phyloP scores from a whole-genome alignment of 2,113 vertebrate species.

The Circaetus cinerascens region DNA sequence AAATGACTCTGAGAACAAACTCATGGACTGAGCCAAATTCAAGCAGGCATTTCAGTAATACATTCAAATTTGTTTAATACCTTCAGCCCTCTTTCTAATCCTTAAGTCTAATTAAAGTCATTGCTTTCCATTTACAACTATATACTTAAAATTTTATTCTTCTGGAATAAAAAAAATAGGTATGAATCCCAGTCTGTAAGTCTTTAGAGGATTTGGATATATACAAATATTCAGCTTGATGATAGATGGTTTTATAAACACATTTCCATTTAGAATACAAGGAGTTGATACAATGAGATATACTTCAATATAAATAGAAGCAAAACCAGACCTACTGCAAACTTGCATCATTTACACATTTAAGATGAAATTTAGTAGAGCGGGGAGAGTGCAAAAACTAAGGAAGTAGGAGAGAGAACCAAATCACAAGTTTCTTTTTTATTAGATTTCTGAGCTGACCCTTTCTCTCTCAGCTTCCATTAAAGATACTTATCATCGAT shows the following conservation, averaged over 20 bases:
- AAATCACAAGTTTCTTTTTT: neutral
- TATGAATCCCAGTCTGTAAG: neutral
- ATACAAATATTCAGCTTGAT: neutral
- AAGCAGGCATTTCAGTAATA: constrained; percentile 20
- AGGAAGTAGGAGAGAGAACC: neutral
- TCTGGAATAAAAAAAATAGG: neutral
- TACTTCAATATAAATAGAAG: neutral
- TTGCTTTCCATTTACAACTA: constrained; percentile 31
- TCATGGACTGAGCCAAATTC: constrained; percentile 31
- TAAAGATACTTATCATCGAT: neutral
- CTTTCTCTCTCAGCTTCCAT: neutral
- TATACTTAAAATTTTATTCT: constrained; percentile 37
- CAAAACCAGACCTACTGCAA: neutral
- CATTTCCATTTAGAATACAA: neutral
- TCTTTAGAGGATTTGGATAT: neutral
- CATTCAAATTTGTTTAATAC: constrained; percentile 47
- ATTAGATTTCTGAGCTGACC: neutral
- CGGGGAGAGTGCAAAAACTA: accelerated
- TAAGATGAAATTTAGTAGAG: neutral
- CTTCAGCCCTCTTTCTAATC: constrained; percentile 12
- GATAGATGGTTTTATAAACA: neutral
- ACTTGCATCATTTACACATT: neutral
- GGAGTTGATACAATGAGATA: neutral
- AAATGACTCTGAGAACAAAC: constrained; percentile 23
- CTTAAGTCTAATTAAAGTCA: constrained; percentile 54